Evolutionary conservation across 2,888 invertebrate species (phyloP), one percentile per base, ranked within the genome.

Genomic region (Callinectes sapidus): DNA sequence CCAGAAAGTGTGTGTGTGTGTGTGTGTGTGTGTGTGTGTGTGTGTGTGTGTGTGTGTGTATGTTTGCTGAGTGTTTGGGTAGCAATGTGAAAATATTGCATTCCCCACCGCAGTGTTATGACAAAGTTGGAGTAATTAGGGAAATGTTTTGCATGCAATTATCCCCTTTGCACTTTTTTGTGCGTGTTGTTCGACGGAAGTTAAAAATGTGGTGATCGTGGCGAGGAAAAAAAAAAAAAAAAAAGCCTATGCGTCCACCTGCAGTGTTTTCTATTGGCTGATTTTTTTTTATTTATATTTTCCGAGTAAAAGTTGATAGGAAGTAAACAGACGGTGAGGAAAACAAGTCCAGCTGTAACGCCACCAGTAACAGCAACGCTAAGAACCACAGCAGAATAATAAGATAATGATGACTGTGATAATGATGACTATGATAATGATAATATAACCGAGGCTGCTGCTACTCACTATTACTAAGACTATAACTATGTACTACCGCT

Each of bases 11-110:
- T 71, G n/a, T 71, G n/a, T 71, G n/a, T 81, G 14, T 32, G 32
- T 81, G 32, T 81, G 32, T 81, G 32, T 81, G 32, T 81, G 16
- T 81, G 35, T 81, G 16, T 35, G 35, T 81, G 81, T 81, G 81
- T 81, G 81, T 81, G 81, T 81, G 81, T 81, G 81, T 81, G 81
- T 81, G 81, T 81, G 81, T 81, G 81, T 81, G 81, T 81, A 35
- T 32, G 32, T 32, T 28, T 81, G 81, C 35, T 81, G 81, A 13
- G 81, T 18, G 35, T 18, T 23, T 35, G 35, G 2, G 81, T 35
- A 35, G 16, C 16, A n/a, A n/a, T 71, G 8, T 13, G 81, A 32
- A 32, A 81, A 81, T 35, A 81, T 81, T 81, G 14, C 14, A 81
- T 81, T 81, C 81, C 81, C 81, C 1, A 10, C 35, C 81, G 13